Evolutionary conservation across 2,797 vertebrate genomes (phyloP), one percentile per base, ranked within the genome.

Genomic region (Varecia variegata): DNA sequence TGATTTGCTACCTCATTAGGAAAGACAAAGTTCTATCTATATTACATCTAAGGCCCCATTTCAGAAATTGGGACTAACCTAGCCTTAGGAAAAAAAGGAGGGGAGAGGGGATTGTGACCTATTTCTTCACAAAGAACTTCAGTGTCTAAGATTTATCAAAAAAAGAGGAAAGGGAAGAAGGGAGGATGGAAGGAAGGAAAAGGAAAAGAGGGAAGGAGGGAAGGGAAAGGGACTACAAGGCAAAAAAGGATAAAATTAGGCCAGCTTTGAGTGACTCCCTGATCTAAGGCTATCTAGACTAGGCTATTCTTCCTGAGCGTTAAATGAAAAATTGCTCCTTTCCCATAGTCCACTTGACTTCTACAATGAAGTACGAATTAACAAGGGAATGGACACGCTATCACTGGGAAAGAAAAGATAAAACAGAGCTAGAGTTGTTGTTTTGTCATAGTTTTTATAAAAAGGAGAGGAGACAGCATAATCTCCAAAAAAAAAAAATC

Each of bases 161-260:
- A 77, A 38, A 77, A 45, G 10, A 76, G 43, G 43, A 20, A 30
- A 25, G 21, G 47, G 10, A 6, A 14, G 25, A 25, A 43, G 40
- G 17, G 43, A 74, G 27, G 71, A 43, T 27, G 25, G 35, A 73
- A 73, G 70, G 40, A 73, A 43, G 13, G 13, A 43, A 8, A 25
- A 62, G 15, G 35, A 32, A 10, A 3, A 12, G 25, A 71, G 17
- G 43, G 20, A 81, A 8, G 11, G 14, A 20, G 3, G 40, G 25
- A 74, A 17, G 32, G 32, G 15, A 38, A 76, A 76, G 27, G 27
- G 14, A 94, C 23, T 76, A 45, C n/a, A 88, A 80, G 12, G 9
- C 73, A 85, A 93, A 90, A 89, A 94, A 84, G 4, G n/a, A 67
- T 47, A 65, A 74, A 86, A 81, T n/a, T 58, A 81, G 21, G 32